phyloP scores from a whole-genome alignment of 2,113 vertebrate genomes.

The Chionomys nivalis region DNA sequence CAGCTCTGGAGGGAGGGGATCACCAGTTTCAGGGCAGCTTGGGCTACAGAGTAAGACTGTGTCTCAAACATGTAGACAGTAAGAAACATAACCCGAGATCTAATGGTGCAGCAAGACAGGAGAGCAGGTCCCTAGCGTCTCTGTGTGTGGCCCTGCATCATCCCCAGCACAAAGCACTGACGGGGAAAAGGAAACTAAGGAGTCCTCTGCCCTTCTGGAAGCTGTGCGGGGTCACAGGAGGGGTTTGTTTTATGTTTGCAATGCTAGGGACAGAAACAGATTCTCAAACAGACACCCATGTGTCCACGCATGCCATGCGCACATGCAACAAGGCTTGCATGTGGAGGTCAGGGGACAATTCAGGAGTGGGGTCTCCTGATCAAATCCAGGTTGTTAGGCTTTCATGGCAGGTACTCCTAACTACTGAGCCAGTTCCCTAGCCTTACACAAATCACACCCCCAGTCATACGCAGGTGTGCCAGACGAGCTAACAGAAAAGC shows the following conservation, averaged over 20 bases:
- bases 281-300: background rate
- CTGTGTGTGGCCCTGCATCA: background rate
- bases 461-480: background rate
- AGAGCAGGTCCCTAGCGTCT: background rate
- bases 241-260: background rate
- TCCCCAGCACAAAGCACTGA: background rate
- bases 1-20: background rate
- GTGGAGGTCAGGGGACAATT: background rate
- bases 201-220: background rate
- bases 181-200: too few species aligned
- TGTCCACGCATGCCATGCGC: background rate
- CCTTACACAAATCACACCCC: background rate
- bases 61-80: background rate
- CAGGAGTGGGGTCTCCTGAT: background rate
- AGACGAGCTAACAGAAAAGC: background rate
- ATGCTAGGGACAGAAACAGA: background rate
- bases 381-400: background rate
- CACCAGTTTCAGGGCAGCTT: background rate
- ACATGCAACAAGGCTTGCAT: background rate
- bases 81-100: background rate
- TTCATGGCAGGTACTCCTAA: background rate
- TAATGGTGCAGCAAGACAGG: background rate
- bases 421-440: background rate
- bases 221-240: background rate
- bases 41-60: background rate